Conservation (phyloP, 1,140 invertebrate species). For the Zaprionus kolodkinae region DNA sequence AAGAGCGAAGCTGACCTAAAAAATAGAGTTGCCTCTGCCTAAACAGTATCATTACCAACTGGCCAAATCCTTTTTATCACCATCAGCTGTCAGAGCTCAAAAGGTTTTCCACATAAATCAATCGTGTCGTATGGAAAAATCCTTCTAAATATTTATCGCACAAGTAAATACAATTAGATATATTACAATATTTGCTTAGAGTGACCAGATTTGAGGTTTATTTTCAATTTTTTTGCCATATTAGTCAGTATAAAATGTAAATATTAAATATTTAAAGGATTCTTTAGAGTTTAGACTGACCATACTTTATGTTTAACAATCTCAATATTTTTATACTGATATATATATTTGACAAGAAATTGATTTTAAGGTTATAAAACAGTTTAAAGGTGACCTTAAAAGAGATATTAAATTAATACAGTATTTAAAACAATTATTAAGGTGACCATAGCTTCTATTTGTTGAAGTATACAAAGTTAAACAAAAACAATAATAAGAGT, state of each 20-base stretch:
- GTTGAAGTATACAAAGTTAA: neutral
- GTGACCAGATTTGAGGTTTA: neutral
- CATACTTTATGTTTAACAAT: too few species aligned
- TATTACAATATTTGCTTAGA: neutral
- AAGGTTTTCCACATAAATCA: neutral
- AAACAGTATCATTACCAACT: neutral
- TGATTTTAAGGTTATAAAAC: too few species aligned
- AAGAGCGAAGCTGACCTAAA: neutral
- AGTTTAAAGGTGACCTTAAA: too few species aligned
- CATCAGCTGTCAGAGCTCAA: neutral
- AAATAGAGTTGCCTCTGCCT: neutral
- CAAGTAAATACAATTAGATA: neutral
- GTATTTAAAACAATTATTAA: neutral
- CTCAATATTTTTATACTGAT: too few species aligned
- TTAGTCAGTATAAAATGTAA: too few species aligned
- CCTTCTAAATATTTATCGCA: neutral
- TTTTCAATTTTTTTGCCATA: neutral
- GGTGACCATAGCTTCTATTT: neutral
- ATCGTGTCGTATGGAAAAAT: neutral
- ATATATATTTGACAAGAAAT: too few species aligned
- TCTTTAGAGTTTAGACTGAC: too few species aligned
- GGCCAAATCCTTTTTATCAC: slow-evolving; percentile 1
- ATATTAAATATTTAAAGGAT: too few species aligned
- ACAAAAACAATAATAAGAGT: neutral
- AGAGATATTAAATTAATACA: too few species aligned